Base-by-base conservation (phyloP, 2,888 invertebrate genomes). In the Volucella bombylans region DNA sequence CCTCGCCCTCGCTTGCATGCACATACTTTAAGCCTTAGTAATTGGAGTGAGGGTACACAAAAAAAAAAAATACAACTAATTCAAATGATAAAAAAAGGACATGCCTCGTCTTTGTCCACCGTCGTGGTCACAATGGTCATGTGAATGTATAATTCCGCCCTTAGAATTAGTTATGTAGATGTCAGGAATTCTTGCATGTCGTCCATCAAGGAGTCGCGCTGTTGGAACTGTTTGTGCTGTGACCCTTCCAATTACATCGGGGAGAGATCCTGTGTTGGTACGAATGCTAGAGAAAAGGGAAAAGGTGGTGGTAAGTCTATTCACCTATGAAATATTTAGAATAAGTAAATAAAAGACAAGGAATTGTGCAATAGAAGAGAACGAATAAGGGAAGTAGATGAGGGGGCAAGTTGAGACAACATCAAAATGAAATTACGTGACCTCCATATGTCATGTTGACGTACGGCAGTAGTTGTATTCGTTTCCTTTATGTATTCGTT, bases 271-370 rank as follows among this genome's bases (percentile, higher is more conserved):
- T 62, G 45, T 47, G 12, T 62, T 23, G 54, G 71, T 39, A 41
- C 18, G 18, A 23, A 23, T 3, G 2, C 45, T 50, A 38, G n/a
- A 62, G 55, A 55, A 57, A 52, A 57, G 49, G 59, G 11, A 62
- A 31, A 3, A 50, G 18, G 31, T 57, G 67, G 54, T 49, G 55
- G 67, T 76, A 61, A 71, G 80, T 62, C 61, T 61, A 23, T 79
- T 73, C 80, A 59, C 73, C 68, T 59, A 81, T 85, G 61, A 85
- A 85, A 85, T 76, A 85, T 85, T 85, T 62, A 85, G 65, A 41
- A 80, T 76, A 81, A 72, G 85, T 81, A 85, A 85, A 85, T 81
- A 85, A 85, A 81, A 68, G 55, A 85, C 62, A 72, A 85, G 81
- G 52, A 85, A 41, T 68, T 78, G 67, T 49, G 69, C 71, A 49